Base-by-base conservation (phyloP, 2,797 vertebrate genomes). In the Eulemur albifrons region DNA sequence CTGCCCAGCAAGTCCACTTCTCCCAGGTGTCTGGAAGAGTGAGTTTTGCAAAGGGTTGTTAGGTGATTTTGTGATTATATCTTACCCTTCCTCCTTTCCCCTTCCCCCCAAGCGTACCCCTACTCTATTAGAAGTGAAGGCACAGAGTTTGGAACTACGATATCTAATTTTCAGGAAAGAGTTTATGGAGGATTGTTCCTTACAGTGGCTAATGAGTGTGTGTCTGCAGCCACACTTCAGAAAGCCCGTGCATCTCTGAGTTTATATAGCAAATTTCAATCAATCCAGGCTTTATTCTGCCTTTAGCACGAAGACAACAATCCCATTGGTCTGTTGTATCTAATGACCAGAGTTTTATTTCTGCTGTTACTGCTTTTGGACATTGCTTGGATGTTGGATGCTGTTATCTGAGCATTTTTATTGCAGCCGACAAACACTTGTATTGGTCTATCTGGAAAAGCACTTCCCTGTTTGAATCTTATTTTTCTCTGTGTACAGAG, bases 311-410 rank as follows among this genome's bases (percentile, higher is more conserved):
- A 70, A 0, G 0, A 93, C 1, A 93, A 21, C 27, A 89, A 96
- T 94, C 73, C 59, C 97, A 97, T 97, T 79, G 79, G 95, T 97
- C 79, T 84, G 50, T 76, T 96, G 8, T 96, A 86, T 79, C 96
- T 97, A 70, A 94, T 97, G 96, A 94, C 67, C 25, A 94, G 95
- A 88, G 59, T 96, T 98, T 97, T 97, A 96, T 97, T 98, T 98
- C 87, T 82, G 69, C 97, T 96, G 80, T 96, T 97, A 72, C 96
- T 97, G 90, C 93, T 94, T 67, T 93, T 92, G 87, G 88, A 89
- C 97, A 86, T 87, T 97, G 96, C 96, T 97, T 25, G 63, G 93
- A 67, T 61, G 94, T 88, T 84, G 96, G 86, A 85, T 97, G 63
- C 96, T 75, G 89, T 89, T 96, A 95, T 97, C 70, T 52, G 96